Evolutionary conservation across 2,888 invertebrate genomes (phyloP).

Genomic region (Baronia brevicornis): DNA sequence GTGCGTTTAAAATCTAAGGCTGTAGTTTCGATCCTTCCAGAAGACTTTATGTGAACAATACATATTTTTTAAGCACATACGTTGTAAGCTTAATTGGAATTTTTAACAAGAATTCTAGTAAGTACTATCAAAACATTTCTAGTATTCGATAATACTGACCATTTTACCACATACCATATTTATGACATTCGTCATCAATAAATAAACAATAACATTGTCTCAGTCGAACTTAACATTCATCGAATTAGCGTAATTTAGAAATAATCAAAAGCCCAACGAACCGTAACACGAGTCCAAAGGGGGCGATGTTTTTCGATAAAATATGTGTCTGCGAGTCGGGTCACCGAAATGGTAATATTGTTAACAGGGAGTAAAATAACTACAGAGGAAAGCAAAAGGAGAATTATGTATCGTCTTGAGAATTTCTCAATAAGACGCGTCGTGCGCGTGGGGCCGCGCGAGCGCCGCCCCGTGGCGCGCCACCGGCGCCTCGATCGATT

Average conservation of each 20-base stretch:
- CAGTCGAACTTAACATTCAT: no score
- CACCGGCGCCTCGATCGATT: constrained; percentile 64
- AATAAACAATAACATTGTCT: no score
- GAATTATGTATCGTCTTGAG: constrained; percentile 68
- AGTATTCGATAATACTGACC: no score
- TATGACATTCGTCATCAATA: no score
- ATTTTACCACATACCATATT: no score
- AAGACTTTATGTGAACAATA: no score
- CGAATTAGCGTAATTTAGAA: constrained; percentile 37
- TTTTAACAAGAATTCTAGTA: no score
- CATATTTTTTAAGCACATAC: no score
- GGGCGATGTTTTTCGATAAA: constrained; percentile 43
- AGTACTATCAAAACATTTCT: no score
- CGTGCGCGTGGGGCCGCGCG: constrained; percentile 63
- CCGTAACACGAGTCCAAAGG: constrained; percentile 32
- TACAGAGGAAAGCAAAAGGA: constrained; percentile 62
- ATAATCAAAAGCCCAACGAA: constrained; percentile 40
- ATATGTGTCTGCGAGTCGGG: constrained; percentile 58
- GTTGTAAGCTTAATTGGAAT: no score
- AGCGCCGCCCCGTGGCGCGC: constrained; percentile 62
- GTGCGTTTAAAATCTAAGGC: no score
- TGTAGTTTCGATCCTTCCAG: no score
- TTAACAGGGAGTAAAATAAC: constrained; percentile 70
- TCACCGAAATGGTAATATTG: constrained; percentile 70
- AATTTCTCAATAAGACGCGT: constrained; percentile 72